Evolutionary conservation across 2,888 invertebrate species (phyloP).

Genomic region (Acronicta aceris): DNA sequence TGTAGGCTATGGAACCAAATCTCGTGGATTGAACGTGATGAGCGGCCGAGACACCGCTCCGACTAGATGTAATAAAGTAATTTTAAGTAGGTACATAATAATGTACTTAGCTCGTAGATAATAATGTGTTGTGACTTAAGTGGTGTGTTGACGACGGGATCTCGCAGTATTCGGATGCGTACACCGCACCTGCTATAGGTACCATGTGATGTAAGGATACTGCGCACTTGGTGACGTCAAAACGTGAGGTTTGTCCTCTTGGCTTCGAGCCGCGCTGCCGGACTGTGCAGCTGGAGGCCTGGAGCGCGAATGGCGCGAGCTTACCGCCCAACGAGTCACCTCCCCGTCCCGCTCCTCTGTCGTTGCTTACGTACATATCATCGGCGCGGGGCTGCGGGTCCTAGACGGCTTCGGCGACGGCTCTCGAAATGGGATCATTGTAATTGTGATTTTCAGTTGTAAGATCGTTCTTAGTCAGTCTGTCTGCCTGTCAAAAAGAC

Average conservation of each 20-base stretch:
- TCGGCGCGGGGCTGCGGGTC: not conserved
- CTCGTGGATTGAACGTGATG: constrained; percentile 52
- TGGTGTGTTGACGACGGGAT: not conserved
- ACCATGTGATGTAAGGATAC: too few relatives aligned
- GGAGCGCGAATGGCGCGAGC: too few relatives aligned
- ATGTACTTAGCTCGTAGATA: constrained; percentile 50
- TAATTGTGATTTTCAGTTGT: too few relatives aligned
- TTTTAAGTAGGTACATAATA: constrained; percentile 12
- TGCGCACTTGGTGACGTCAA: too few relatives aligned
- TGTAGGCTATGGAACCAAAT: constrained; percentile 63
- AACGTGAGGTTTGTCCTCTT: too few relatives aligned
- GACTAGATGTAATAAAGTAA: constrained; percentile 30
- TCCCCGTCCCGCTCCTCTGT: too few relatives aligned
- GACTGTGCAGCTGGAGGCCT: too few relatives aligned
- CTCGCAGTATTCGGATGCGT: not conserved
- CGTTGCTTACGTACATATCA: constrained; percentile 14
- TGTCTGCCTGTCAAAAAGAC: too few relatives aligned
- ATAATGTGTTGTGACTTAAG: constrained; percentile 31
- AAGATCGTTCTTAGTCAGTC: too few relatives aligned
- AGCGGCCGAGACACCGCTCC: constrained; percentile 23
- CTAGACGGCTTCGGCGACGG: not conserved
- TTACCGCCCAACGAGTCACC: too few relatives aligned
- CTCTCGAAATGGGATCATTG: too few relatives aligned
- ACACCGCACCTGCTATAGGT: not conserved
- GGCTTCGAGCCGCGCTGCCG: too few relatives aligned